These are phyloP conservation scores for Drosophila anceps DNA, from an alignment of 2,888 invertebrate species.

Conservation along the genomic window DNA sequence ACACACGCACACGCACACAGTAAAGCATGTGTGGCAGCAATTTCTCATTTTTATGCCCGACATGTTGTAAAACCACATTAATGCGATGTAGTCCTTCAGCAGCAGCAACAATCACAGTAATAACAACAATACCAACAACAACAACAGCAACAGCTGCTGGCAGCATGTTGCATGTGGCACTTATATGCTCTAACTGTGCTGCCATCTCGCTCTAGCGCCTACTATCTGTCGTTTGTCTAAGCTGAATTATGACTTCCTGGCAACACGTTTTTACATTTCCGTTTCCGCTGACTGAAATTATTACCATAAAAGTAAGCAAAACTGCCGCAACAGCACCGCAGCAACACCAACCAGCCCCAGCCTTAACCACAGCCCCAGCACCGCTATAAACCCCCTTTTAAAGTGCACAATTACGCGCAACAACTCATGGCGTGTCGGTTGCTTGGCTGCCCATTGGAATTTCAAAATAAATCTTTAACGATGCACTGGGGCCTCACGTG, in stretches of 20 bases:
- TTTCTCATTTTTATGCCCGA: slow-evolving; percentile 78
- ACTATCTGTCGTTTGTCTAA: slow-evolving; percentile 75
- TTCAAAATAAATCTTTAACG: slow-evolving; percentile 77
- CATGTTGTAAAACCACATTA: slow-evolving; percentile 79
- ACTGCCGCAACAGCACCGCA: slow-evolving; percentile 31
- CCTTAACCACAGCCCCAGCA: neutral
- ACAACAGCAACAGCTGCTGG: slow-evolving; percentile 40
- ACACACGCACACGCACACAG: neutral
- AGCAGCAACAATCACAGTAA: slow-evolving; percentile 39
- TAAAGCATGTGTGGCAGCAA: slow-evolving; percentile 72
- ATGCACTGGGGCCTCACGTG: slow-evolving; percentile 67
- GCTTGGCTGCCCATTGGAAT: slow-evolving; percentile 58
- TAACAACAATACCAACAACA: slow-evolving; percentile 24
- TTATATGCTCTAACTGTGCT: slow-evolving; percentile 3
- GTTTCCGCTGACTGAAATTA: slow-evolving; percentile 77
- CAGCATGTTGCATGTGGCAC: slow-evolving; percentile 66
- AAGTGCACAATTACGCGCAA: slow-evolving; percentile 67
- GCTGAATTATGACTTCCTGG: slow-evolving; percentile 80
- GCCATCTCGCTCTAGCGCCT: slow-evolving; percentile 8
- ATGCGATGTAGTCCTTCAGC: slow-evolving; percentile 73
- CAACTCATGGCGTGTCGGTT: slow-evolving; percentile 46
- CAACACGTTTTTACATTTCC: slow-evolving; percentile 81
- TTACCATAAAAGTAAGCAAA: slow-evolving; percentile 75
- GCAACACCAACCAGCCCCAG: neutral
- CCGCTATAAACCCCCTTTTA: slow-evolving; percentile 10